These are phyloP conservation scores for Netelia fuscicornis DNA, from an alignment of 2,888 invertebrate genomes.

Conservation along the genomic window DNA sequence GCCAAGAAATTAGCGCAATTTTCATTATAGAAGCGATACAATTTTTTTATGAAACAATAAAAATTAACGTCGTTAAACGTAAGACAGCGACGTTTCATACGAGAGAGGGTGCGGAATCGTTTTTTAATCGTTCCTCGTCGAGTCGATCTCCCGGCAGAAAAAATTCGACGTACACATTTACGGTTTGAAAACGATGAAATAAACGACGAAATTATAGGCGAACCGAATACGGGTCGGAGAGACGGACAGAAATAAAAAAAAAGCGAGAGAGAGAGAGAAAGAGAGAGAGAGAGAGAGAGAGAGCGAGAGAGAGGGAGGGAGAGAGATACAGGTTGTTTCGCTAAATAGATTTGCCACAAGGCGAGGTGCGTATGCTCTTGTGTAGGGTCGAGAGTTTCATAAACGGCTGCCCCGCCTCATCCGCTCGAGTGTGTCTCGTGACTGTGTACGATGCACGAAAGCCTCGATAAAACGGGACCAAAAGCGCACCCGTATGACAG, in stretches of 20 bases:
- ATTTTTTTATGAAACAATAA: neutral
- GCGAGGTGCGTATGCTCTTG: conserved; percentile 58
- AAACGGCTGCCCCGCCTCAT: conserved; percentile 83
- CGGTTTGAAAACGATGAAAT: conserved; percentile 52
- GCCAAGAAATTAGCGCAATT: neutral
- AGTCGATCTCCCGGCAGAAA: conserved; percentile 33
- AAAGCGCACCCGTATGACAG: conserved; percentile 21
- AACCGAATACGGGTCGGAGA: conserved; percentile 64
- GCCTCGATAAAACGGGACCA: conserved; percentile 61
- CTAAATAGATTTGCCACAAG: conserved; percentile 68
- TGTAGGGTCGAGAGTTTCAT: conserved; percentile 82
- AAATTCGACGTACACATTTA: conserved; percentile 28
- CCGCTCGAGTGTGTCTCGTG: conserved; percentile 79
- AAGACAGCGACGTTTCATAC: neutral
- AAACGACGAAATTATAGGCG: conserved; percentile 60
- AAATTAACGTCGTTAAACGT: neutral
- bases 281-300: conserved; percentile 29
- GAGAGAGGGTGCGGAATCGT: conserved; percentile 32
- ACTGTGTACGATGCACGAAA: conserved; percentile 58
- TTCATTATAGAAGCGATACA: neutral
- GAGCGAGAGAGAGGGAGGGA: neutral
- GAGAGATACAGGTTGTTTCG: conserved; percentile 63
- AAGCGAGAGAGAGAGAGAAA: neutral
- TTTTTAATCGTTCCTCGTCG: conserved; percentile 45
- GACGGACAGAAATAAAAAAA: conserved; percentile 1